A percentile compares a stretch with the other conserved stretches of the same genome.
Evolutionary conservation across 2,888 invertebrate species (phyloP).

Genomic region (Cephalotes varians): DNA sequence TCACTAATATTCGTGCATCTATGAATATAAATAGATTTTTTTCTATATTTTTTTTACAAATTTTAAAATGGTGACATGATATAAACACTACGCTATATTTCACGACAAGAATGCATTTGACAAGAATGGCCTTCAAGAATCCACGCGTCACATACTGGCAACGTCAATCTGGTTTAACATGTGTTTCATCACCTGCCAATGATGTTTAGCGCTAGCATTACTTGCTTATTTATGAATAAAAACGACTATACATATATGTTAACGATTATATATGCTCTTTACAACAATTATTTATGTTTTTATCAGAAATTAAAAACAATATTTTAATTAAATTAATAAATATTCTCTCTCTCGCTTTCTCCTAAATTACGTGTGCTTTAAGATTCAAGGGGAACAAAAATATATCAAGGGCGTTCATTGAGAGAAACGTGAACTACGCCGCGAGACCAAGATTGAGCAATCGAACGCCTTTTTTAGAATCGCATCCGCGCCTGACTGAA

Average conservation of each 20-base stretch:
- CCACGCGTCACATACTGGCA: slow-evolving; percentile 65
- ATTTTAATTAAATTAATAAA: background rate
- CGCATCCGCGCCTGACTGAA: slow-evolving; percentile 32
- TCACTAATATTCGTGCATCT: background rate
- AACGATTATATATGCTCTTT: no score
- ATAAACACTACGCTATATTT: background rate
- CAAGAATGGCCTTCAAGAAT: slow-evolving; percentile 62
- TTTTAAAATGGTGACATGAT: background rate
- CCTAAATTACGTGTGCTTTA: background rate
- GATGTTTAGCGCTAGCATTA: background rate
- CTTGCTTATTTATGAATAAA: slow-evolving; percentile 1
- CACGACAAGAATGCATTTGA: background rate
- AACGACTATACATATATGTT: background rate
- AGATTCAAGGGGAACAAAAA: slow-evolving; percentile 43
- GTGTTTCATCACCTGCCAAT: slow-evolving; percentile 39
- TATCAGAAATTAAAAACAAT: background rate
- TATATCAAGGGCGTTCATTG: slow-evolving; percentile 42
- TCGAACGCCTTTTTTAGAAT: slow-evolving; percentile 42
- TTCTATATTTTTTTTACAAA: background rate
- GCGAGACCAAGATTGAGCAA: slow-evolving; percentile 34
- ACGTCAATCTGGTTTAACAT: slow-evolving; percentile 65
- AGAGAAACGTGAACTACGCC: slow-evolving; percentile 27
- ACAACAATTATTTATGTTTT: no score
- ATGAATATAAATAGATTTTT: background rate
- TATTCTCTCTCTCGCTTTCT: no score